phyloP scores from a whole-genome alignment of 64 coral and sea anemone genomes.

The Stylophora pistillata region DNA sequence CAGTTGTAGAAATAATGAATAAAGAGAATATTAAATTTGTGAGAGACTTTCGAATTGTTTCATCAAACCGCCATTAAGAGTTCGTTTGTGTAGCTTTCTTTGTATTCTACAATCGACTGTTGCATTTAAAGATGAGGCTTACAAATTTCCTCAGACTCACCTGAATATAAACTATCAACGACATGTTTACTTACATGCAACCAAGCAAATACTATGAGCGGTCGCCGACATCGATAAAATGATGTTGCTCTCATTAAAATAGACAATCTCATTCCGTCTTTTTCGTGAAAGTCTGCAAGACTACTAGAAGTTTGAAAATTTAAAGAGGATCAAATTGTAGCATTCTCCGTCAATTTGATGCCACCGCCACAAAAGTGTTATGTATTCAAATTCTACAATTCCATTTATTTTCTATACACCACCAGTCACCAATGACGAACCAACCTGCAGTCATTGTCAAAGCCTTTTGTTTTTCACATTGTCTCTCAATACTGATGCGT shows the following conservation, averaged over 20 bases:
- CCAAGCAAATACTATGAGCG: not conserved
- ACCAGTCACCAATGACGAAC: not conserved
- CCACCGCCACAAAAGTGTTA: not conserved
- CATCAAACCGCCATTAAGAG: not conserved
- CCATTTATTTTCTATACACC: conserved; percentile 35
- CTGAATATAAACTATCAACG: conserved; percentile 3
- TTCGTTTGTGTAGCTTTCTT: not conserved
- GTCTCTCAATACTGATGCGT: conserved; percentile 1
- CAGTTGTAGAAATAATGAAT: not conserved
- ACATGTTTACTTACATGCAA: not conserved
- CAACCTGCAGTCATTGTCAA: conserved; percentile 16
- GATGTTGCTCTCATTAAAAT: not conserved
- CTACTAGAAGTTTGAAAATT: not conserved
- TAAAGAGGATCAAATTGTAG: not conserved
- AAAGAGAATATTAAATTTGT: not conserved
- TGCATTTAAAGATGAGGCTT: conserved; percentile 1
- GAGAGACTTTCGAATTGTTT: not conserved
- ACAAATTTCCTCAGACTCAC: not conserved
- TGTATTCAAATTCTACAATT: conserved; percentile 12
- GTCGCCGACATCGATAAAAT: not conserved
- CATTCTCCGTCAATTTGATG: not conserved
- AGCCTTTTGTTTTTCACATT: not conserved
- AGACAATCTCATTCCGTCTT: not conserved
- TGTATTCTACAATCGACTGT: not conserved
- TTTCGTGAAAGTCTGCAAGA: not conserved